These are phyloP conservation scores for Arbacia lixula DNA, from an alignment of 53 echinoderm and acorn worm species.

Conservation along the genomic window DNA sequence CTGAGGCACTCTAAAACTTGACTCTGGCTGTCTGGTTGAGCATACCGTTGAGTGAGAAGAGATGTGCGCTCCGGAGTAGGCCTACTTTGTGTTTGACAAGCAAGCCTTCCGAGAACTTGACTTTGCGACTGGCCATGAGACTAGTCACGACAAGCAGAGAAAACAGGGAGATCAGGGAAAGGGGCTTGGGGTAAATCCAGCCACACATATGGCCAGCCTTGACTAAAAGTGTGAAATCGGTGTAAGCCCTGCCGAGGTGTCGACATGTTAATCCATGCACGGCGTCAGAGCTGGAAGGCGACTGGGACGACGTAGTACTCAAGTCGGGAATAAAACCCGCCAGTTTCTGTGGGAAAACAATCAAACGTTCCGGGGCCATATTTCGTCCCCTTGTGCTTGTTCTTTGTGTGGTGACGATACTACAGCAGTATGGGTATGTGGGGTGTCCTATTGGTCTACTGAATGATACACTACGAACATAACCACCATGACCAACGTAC, in stretches of 20 bases:
- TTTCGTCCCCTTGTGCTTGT: no score
- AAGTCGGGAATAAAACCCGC: not conserved
- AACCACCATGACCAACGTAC: no score
- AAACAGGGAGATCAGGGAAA: constrained; percentile 17
- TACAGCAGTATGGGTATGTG: no score
- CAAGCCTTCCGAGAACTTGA: no score
- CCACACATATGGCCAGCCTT: constrained; percentile 51
- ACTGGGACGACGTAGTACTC: constrained; percentile 19
- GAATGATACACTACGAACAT: no score
- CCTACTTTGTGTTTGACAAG: no score
- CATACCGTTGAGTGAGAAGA: no score
- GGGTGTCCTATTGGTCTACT: no score
- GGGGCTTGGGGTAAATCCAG: constrained; percentile 29
- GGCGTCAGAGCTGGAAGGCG: constrained; percentile 25
- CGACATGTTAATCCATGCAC: constrained; percentile 40
- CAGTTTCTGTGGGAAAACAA: constrained; percentile 29
- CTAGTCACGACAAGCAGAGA: not conserved
- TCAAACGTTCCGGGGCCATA: constrained; percentile 30
- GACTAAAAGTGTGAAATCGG: constrained; percentile 48
- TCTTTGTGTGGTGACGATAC: no score
- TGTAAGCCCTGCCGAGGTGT: constrained; percentile 31
- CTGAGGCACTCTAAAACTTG: no score
- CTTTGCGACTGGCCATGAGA: constrained; percentile 15
- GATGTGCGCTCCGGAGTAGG: no score
- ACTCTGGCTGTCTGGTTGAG: no score